Base-by-base conservation (phyloP, 1,140 invertebrate genomes). In the Tetragnatha versicolor region DNA sequence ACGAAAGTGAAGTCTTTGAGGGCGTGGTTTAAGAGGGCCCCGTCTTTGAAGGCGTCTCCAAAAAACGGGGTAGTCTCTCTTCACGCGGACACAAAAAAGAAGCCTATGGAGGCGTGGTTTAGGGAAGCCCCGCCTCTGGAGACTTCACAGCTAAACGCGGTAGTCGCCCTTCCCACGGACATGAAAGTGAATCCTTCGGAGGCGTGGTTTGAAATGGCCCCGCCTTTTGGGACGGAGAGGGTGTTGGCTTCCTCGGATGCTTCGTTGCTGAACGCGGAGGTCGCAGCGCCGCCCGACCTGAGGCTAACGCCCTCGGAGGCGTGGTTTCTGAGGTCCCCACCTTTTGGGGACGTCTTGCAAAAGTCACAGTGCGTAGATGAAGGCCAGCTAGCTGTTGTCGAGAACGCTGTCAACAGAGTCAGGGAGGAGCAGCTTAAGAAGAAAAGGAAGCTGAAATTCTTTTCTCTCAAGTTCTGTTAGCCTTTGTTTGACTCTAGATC, bases 381-480 rank as follows among this genome's bases (percentile, higher is more conserved):
- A 42, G 22, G 73, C 60, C 3, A 47, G n/a, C n/a, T 77, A 0
- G 73, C 73, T 27, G 73, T 66, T 2, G 61, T 77, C 14, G 45
- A 77, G 33, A 77, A 77, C 66, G 73, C 73, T n/a, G 73, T 77
- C 9, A 77, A 77, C 55, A 29, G 60, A 3, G 73, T 77, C 9
- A 77, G 66, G 22, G 73, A 77, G 25, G 73, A 77, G 29, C 58
- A 77, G 29, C 47, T 37, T 3, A 31, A 17, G 6, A 66, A 66
- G 47, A 66, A 66, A 42, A 77, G 51, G 29, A 76, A 49, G 6
- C 17, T 58, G 31, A 77, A 55, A n/a, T 55, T 65, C n/a, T 53
- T 55, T 33, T 37, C 45, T 12, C 6, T 77, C 2, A 53, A 7
- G 17, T 66, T 77, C 2, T 77, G 60, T 45, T 65, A n/a, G n/a